phyloP scores from a whole-genome alignment of 2,888 invertebrate species.

The Ichneumoninae sp. region DNA sequence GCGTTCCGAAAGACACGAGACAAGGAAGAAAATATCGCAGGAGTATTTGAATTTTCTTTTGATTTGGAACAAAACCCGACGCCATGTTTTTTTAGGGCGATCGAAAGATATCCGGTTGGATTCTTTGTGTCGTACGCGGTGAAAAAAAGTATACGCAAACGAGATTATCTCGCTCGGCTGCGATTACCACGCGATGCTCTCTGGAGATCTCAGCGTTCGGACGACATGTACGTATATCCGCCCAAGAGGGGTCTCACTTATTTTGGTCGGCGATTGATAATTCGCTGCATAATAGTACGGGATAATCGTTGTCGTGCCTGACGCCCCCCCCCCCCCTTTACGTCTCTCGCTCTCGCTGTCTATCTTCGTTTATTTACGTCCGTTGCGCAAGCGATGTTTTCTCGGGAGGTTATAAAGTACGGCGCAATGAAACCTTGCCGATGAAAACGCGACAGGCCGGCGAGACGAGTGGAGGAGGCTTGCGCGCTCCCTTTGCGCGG shows the following conservation, averaged over 20 bases:
- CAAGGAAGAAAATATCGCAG: neutral
- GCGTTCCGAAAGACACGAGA: neutral
- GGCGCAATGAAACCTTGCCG: constrained; percentile 51
- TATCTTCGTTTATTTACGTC: constrained; percentile 45
- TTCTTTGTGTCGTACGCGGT: neutral
- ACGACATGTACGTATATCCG: neutral
- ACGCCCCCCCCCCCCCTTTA: neutral
- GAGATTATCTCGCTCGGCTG: neutral
- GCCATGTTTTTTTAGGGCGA: neutral
- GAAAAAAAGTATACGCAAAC: neutral
- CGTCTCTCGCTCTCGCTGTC: constrained; percentile 12
- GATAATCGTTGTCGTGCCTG: constrained; percentile 26
- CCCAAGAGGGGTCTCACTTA: neutral
- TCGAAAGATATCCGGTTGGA: neutral
- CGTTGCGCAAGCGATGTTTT: constrained; percentile 50
- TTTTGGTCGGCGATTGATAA: constrained; percentile 15
- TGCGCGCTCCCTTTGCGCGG: constrained; percentile 75
- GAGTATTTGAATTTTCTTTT: neutral
- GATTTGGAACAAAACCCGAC: neutral
- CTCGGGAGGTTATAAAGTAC: constrained; percentile 31
- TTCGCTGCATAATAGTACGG: constrained; percentile 5
- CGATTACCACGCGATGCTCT: neutral
- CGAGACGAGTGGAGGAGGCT: constrained; percentile 13
- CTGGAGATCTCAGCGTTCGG: neutral
- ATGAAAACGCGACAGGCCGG: constrained; percentile 58